A percentile compares a stretch with the other conserved stretches of the same genome.
Conservation (phyloP, 2,113 vertebrate species). For the Pedionomus torquatus region DNA sequence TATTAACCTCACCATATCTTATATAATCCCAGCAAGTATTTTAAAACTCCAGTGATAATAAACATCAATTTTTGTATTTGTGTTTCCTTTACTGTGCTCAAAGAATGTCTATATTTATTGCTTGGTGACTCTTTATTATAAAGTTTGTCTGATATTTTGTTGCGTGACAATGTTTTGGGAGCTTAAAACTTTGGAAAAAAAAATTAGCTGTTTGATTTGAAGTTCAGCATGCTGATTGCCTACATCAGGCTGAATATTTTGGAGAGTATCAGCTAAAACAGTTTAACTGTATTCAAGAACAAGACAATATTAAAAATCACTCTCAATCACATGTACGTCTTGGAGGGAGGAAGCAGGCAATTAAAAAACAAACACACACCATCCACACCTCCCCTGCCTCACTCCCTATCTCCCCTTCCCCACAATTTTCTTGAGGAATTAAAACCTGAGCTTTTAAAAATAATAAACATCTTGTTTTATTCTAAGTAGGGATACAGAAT, state of each 20-base stretch:
- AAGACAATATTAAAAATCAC: background rate
- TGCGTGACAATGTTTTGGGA: background rate
- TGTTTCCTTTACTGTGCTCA: background rate
- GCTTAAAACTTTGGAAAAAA: background rate
- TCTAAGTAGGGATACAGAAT: background rate
- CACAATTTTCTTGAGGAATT: background rate
- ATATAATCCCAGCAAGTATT: constrained; percentile 32
- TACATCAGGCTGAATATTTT: background rate
- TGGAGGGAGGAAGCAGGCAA: background rate
- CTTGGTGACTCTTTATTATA: background rate
- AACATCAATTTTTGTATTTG: background rate
- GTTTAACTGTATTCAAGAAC: background rate
- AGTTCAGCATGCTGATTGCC: background rate
- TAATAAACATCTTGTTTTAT: background rate
- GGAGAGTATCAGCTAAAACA: background rate
- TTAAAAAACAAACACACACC: background rate
- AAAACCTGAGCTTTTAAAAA: background rate
- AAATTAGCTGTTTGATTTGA: background rate
- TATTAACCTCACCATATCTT: constrained; percentile 9
- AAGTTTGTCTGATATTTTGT: background rate
- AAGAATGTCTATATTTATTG: background rate
- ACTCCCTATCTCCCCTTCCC: accelerated
- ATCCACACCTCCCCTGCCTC: background rate
- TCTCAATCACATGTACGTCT: background rate
- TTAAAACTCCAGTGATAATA: background rate